Conservation (phyloP, 2,113 vertebrate genomes). For the Mesocricetus auratus region DNA sequence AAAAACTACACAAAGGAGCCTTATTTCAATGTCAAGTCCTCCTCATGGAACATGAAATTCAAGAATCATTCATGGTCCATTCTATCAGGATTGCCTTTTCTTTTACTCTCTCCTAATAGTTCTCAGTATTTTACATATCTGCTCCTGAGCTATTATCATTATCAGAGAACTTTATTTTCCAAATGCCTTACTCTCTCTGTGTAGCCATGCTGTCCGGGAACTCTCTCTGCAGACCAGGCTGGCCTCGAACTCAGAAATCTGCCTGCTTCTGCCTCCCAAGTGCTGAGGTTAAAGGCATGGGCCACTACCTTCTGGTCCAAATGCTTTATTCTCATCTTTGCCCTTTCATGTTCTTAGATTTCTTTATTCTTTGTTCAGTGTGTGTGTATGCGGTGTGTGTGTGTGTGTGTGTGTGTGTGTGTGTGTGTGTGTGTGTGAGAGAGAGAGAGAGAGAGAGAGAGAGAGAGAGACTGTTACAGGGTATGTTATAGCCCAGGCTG, state of each 20-base stretch:
- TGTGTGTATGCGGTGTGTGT: too few species aligned
- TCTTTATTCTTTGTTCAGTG: not conserved
- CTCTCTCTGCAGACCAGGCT: too few species aligned
- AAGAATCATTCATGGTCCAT: not conserved
- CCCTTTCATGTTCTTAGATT: not conserved
- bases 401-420: too few species aligned
- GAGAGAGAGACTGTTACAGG: too few species aligned
- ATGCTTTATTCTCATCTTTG: not conserved
- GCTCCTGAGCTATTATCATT: not conserved
- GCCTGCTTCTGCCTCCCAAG: too few species aligned
- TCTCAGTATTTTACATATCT: conserved; percentile 24
- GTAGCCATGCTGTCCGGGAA: too few species aligned
- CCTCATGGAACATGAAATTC: not conserved
- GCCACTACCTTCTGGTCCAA: too few species aligned
- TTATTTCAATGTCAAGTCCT: not conserved
- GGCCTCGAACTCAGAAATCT: too few species aligned
- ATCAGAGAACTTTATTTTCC: not conserved
- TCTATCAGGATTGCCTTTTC: not conserved
- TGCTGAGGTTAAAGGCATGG: too few species aligned
- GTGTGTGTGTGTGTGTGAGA: not conserved
- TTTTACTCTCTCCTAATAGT: not conserved
- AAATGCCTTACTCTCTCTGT: not conserved
- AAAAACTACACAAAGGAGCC: not conserved
- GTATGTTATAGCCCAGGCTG: too few species aligned
- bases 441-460: too few species aligned